These are phyloP conservation scores for Acanthopagrus latus DNA, from an alignment of 2,797 vertebrate genomes.

Conservation along the genomic window DNA sequence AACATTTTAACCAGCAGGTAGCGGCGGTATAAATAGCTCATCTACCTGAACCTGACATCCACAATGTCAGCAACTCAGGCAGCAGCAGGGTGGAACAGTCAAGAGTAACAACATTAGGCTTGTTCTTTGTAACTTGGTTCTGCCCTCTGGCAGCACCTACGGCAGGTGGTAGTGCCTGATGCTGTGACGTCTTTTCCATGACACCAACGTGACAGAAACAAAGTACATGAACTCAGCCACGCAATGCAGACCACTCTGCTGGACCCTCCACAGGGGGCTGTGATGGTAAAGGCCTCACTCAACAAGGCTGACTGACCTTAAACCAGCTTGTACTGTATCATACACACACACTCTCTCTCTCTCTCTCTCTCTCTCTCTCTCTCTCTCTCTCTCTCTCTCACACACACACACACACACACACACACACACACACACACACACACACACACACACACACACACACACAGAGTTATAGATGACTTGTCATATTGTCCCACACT, in stretches of 20 bases:
- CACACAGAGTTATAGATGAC: conserved; percentile 40
- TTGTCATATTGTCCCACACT: conserved; percentile 50
- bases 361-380: neutral
- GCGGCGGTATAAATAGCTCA: conserved; percentile 21
- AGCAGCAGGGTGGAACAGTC: conserved; percentile 15
- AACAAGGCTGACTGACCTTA: conserved; percentile 71
- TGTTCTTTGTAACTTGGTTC: conserved; percentile 6
- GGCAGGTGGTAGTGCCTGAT: conserved; percentile 33
- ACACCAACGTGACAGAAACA: conserved; percentile 50
- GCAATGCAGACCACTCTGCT: conserved; percentile 47
- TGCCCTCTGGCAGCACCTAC: conserved; percentile 46
- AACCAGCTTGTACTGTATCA: conserved; percentile 39
- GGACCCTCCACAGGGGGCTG: conserved; percentile 51
- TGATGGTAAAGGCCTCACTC: conserved; percentile 67
- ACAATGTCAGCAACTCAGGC: conserved; percentile 17
- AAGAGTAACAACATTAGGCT: conserved; percentile 18
- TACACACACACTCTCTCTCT: neutral
- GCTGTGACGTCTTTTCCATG: conserved; percentile 37
- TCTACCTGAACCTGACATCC: conserved; percentile 23
- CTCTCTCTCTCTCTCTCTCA: conserved; percentile 14
- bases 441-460: conserved; percentile 26
- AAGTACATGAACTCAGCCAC: conserved; percentile 64
- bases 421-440: conserved; percentile 23
- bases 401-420: conserved; percentile 23
- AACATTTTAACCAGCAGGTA: neutral